phyloP scores from a whole-genome alignment of 2,888 invertebrate species.

The Andrena praecox region DNA sequence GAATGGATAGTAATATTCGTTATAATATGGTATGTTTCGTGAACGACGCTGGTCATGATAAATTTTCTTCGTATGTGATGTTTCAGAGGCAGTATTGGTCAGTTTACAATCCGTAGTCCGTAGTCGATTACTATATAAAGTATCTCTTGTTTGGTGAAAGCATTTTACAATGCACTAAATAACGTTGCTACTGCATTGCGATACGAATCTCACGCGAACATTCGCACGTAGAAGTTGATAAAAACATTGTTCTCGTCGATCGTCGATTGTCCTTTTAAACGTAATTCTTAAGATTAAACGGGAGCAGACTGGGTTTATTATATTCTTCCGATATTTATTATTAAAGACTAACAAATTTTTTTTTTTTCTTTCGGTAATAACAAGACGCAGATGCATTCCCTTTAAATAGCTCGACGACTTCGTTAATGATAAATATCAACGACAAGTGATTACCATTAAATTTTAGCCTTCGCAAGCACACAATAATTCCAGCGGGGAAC shows the following conservation, averaged over 20 bases:
- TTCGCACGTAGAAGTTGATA: neutral
- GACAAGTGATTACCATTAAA: slow-evolving; percentile 26
- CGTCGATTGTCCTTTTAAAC: slow-evolving; percentile 21
- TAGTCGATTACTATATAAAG: slow-evolving; percentile 17
- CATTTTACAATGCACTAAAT: slow-evolving; percentile 1
- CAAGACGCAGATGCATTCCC: neutral
- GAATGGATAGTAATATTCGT: slow-evolving; percentile 71
- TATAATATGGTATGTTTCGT: slow-evolving; percentile 75
- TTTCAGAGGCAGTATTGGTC: slow-evolving; percentile 26
- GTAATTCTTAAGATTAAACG: slow-evolving; percentile 15
- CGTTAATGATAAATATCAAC: neutral
- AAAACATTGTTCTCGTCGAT: slow-evolving; percentile 30
- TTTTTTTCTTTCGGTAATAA: neutral
- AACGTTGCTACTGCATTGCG: neutral
- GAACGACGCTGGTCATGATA: slow-evolving; percentile 30
- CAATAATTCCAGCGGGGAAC: slow-evolving; percentile 63
- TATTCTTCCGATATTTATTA: slow-evolving; percentile 23
- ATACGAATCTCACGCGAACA: neutral
- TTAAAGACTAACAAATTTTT: neutral
- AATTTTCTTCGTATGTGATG: slow-evolving; percentile 31
- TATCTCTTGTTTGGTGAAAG: slow-evolving; percentile 34
- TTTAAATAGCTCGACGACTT: neutral
- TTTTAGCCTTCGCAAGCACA: slow-evolving; percentile 70
- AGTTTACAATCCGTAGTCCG: slow-evolving; percentile 45
- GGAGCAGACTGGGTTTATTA: slow-evolving; percentile 3